Evolutionary conservation across 1,140 invertebrate species (phyloP).

Genomic region (Trachelipus rathkii): DNA sequence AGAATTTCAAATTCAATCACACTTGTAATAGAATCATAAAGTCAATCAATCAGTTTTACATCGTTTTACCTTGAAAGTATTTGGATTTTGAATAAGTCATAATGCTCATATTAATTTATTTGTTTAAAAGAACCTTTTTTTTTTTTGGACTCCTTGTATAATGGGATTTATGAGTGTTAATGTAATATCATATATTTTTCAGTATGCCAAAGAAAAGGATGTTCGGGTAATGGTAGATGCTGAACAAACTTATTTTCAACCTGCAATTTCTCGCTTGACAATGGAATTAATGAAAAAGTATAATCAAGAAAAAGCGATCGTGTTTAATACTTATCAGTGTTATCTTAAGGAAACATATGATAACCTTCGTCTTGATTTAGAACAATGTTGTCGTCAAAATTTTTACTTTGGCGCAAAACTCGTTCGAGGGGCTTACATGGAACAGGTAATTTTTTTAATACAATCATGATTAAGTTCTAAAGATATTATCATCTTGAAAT

Average conservation of each 20-base stretch:
- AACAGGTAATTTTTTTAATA: conserved; percentile 65
- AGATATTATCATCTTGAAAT: too few relatives aligned
- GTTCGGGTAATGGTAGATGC: conserved; percentile 98
- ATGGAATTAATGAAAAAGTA: conserved; percentile 99
- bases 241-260: conserved; percentile 98
- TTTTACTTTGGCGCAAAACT: conserved; percentile 98
- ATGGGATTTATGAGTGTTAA: too few relatives aligned
- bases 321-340: conserved; percentile 99
- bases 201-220: conserved; percentile 87
- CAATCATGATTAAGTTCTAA: background rate
- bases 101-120: too few relatives aligned
- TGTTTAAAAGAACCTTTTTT: too few relatives aligned
- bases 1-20: too few relatives aligned
- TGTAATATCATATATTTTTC: too few relatives aligned
- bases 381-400: conserved; percentile 86
- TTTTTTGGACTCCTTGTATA: too few relatives aligned
- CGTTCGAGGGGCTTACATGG: conserved; percentile 95
- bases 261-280: conserved; percentile 93
- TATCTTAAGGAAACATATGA: conserved; percentile 91
- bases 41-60: too few relatives aligned
- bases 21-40: too few relatives aligned
- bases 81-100: too few relatives aligned
- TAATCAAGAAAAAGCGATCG: conserved; percentile 81
- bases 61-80: too few relatives aligned
- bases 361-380: conserved; percentile 86